Evolutionary conservation across 1,140 invertebrate species (phyloP).

Genomic region (Venturia canescens): DNA sequence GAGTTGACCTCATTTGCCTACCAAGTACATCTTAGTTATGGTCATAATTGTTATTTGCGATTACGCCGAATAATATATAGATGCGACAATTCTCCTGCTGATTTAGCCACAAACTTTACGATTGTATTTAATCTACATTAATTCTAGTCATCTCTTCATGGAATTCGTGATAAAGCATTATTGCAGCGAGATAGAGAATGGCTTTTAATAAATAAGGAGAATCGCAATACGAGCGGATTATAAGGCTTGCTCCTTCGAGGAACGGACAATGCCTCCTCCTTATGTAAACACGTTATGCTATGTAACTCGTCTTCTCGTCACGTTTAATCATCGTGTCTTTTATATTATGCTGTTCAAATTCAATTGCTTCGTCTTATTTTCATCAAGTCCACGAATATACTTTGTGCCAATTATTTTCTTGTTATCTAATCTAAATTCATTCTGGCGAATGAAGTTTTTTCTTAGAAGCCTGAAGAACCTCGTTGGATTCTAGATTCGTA

Average conservation of each 20-base stretch:
- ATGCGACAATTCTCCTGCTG: background rate
- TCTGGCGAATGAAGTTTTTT: too few species aligned
- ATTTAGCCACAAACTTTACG: background rate
- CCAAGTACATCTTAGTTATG: slow-evolving; percentile 40
- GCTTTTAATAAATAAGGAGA: slow-evolving; percentile 13
- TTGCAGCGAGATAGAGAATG: slow-evolving; percentile 9
- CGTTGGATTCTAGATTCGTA: too few species aligned
- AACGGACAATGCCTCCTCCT: slow-evolving; percentile 43
- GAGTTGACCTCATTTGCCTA: slow-evolving; percentile 42
- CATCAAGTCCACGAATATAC: background rate
- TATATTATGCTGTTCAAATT: background rate
- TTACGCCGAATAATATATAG: slow-evolving; percentile 28
- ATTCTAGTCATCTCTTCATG: slow-evolving; percentile 13
- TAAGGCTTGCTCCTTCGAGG: background rate
- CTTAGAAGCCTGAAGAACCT: too few species aligned
- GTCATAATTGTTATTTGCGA: slow-evolving; percentile 44
- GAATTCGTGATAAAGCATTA: slow-evolving; percentile 12
- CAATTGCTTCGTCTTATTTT: background rate
- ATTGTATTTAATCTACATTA: slow-evolving; percentile 25
- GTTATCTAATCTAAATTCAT: too few species aligned
- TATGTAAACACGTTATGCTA: slow-evolving; percentile 9
- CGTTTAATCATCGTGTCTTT: background rate
- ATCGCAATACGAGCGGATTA: slow-evolving; percentile 16
- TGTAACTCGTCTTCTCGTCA: background rate
- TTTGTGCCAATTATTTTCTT: background rate